A percentile compares a stretch with the other conserved stretches of the same genome.
Conservation (phyloP, 2,797 vertebrate species). For the Ambastaia sidthimunki region DNA sequence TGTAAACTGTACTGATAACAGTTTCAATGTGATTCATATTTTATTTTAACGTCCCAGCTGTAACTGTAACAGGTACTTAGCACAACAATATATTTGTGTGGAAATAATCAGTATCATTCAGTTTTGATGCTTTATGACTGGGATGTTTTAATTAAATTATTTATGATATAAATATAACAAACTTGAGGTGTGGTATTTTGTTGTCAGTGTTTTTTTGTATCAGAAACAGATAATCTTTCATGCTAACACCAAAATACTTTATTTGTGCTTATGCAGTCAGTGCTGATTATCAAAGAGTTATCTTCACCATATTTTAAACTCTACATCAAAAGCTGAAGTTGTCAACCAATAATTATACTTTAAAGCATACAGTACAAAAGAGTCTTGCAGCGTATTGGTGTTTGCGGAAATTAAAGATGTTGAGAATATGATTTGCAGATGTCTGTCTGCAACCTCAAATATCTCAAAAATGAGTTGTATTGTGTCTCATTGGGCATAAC, state of each 20-base stretch:
- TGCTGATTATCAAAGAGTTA: neutral
- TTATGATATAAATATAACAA: slow-evolving; percentile 55
- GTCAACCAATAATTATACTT: no score
- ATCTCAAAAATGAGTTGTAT: slow-evolving; percentile 35
- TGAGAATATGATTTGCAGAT: neutral
- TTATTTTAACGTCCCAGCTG: neutral
- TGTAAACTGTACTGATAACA: neutral
- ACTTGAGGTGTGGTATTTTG: slow-evolving; percentile 31
- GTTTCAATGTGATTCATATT: neutral
- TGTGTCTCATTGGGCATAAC: slow-evolving; percentile 52
- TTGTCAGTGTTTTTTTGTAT: slow-evolving; percentile 14
- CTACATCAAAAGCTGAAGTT: no score
- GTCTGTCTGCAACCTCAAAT: neutral
- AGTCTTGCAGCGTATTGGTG: no score
- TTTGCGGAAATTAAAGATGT: neutral
- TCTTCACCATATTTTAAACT: no score
- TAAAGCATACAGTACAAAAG: neutral
- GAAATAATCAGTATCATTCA: neutral
- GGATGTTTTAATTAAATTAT: slow-evolving; percentile 45
- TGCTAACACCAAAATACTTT: neutral
- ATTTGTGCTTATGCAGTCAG: neutral
- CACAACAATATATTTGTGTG: slow-evolving; percentile 31
- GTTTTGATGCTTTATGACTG: slow-evolving; percentile 6
- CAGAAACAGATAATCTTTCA: neutral
- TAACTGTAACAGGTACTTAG: slow-evolving; percentile 26